Evolutionary conservation across 2,113 vertebrate genomes (phyloP), one percentile per base, ranked within the genome.

Genomic region (Rhinopithecus roxellana): DNA sequence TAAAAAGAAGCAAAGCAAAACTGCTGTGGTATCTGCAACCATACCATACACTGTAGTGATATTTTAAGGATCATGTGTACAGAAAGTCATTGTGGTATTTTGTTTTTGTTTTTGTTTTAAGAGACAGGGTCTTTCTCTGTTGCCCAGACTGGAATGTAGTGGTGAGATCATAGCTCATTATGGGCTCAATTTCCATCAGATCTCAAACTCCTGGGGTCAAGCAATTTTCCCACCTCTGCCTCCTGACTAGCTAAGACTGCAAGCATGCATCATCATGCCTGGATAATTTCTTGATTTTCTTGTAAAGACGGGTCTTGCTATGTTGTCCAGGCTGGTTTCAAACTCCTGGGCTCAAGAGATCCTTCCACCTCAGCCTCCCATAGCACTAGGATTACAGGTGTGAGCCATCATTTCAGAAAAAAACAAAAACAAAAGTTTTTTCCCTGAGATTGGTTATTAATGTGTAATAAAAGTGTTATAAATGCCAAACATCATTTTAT

Each of bases 21-120:
- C 5, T 55, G 6, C 22, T 43, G 0, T 85, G 18, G 8, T 7
- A 55, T 5, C 20, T 59, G 22, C 1, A 50, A 1, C 4, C 35
- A 1, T 18, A 27, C 17, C 9, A 3, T 18, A 35, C 27, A 57
- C 18, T 14, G 2, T 13, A 80, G 18, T 22, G 25, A 8, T 52
- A 43, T 38, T 69, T 72, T 50, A 70, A 38, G 52, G 35, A 27
- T 82, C 35, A 32, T 10, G 0, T 90, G 20, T 45, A 75, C 57
- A 74, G 32, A 64, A 64, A 64, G 30, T 14, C 61, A 32, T 32
- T 27, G 32, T n/a, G 32, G 32, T 35, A 3, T 69, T 69, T 69
- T 69, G 30, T 69, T 69, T 64, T 67, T 32, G 25, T 61, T 61
- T 69, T 69, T 69, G 61, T 64, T 64, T 64, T 32, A 64, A 64